Percentiles rank a stretch among this genome's conserved stretches.
phyloP scores from a whole-genome alignment of 2,797 vertebrate genomes.

The Morelia viridis region DNA sequence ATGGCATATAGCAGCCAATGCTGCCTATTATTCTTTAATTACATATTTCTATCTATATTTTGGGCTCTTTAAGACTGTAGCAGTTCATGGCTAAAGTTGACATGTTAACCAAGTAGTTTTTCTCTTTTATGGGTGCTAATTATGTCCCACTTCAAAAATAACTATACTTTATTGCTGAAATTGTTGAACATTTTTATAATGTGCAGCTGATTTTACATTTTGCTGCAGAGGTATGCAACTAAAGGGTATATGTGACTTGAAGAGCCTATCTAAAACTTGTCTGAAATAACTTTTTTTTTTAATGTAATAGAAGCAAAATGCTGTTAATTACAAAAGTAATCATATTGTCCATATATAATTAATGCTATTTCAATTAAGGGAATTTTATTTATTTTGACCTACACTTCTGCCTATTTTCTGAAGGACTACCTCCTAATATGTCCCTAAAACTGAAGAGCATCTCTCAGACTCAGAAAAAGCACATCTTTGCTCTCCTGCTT shows the following conservation, averaged over 20 bases:
- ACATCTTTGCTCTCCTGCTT: not conserved
- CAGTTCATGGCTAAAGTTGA: not conserved
- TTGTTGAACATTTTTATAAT: not conserved
- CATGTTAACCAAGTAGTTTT: not conserved
- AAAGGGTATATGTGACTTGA: not conserved
- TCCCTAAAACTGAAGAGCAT: not conserved
- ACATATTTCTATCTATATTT: not conserved
- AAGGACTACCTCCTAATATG: not conserved
- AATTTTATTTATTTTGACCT: not conserved
- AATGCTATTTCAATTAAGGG: not conserved
- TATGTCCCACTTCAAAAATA: not conserved
- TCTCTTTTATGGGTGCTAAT: not conserved
- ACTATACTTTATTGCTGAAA: not conserved
- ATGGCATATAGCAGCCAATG: not conserved
- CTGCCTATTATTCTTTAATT: not conserved
- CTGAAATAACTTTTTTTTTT: not conserved
- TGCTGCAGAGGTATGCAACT: not conserved
- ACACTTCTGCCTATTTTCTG: not conserved
- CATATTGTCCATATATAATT: not conserved
- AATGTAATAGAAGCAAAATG: not conserved
- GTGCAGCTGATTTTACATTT: not conserved
- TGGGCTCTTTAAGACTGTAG: not conserved
- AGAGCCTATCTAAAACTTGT: not conserved
- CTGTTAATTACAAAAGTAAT: not conserved
- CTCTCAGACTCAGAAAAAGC: not conserved